These are phyloP conservation scores for Rousettus madagascariensis DNA, from an alignment of 2,797 vertebrate species.

Conservation along the genomic window DNA sequence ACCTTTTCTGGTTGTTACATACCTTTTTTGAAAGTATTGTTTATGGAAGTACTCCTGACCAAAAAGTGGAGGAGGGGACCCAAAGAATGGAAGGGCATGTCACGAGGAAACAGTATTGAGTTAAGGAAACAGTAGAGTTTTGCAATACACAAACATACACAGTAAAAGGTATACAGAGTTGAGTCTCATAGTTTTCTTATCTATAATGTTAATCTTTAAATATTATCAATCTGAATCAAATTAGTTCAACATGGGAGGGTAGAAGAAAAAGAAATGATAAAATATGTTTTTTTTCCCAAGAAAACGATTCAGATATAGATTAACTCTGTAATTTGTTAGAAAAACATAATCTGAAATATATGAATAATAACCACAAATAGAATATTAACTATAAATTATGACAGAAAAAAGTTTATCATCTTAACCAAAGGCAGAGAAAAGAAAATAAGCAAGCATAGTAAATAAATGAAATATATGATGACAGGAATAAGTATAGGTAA, in stretches of 20 bases:
- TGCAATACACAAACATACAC: not conserved
- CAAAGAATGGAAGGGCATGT: not conserved
- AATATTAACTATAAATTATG: not conserved
- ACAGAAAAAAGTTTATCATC: conserved; percentile 9
- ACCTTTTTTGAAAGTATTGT: conserved; percentile 15
- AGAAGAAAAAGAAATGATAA: not conserved
- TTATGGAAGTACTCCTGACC: not conserved
- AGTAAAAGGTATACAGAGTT: not conserved
- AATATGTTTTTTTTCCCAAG: not conserved
- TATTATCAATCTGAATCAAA: not conserved
- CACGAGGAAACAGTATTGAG: not conserved
- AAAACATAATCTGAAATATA: conserved; percentile 5
- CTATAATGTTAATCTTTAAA: not conserved
- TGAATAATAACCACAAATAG: conserved; percentile 17
- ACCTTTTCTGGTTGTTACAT: not conserved
- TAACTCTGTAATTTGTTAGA: not conserved
- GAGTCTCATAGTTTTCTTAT: not conserved
- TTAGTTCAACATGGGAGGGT: not conserved
- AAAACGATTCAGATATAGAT: not conserved
- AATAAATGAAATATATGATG: not conserved
- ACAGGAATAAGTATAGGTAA: not conserved
- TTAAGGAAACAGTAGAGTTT: not conserved
- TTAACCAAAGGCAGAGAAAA: not conserved
- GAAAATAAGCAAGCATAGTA: not conserved
- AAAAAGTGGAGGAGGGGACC: too few relatives aligned